Percentiles rank a stretch among this genome's conserved stretches.
These are phyloP conservation scores for Otolemur garnettii DNA, from an alignment of 2,113 vertebrate species.

Conservation along the genomic window DNA sequence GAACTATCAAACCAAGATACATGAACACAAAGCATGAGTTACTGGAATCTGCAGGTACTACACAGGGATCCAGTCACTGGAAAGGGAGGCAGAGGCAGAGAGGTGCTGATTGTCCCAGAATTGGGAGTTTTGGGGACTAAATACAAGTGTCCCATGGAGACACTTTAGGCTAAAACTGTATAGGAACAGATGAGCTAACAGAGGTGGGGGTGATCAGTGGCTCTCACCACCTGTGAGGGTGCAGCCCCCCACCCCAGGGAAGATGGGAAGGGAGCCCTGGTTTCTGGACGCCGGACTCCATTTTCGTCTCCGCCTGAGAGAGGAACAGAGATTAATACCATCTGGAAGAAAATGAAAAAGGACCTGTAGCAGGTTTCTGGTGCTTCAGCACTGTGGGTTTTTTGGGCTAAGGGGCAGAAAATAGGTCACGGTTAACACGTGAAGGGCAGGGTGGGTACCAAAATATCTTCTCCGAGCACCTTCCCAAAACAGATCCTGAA, in stretches of 20 bases:
- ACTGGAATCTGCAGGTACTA: not conserved
- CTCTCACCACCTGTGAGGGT: not conserved
- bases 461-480: not conserved
- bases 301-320: not conserved
- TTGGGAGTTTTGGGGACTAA: not conserved
- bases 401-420: not conserved
- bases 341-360: not conserved
- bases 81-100: rapidly evolving
- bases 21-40: not conserved
- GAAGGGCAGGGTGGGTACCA: not conserved
- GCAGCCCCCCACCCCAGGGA: not conserved
- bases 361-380: not conserved
- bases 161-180: not conserved
- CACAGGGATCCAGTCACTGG: not conserved
- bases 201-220: not conserved
- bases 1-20: not conserved
- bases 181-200: not conserved
- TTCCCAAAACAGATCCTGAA: not conserved
- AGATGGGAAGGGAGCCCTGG: not conserved
- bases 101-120: not conserved
- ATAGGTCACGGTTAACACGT: not conserved
- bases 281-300: not conserved
- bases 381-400: not conserved
- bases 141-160: not conserved
- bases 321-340: not conserved